phyloP scores from a whole-genome alignment of 2,113 vertebrate species.

The Leptosomus discolor region DNA sequence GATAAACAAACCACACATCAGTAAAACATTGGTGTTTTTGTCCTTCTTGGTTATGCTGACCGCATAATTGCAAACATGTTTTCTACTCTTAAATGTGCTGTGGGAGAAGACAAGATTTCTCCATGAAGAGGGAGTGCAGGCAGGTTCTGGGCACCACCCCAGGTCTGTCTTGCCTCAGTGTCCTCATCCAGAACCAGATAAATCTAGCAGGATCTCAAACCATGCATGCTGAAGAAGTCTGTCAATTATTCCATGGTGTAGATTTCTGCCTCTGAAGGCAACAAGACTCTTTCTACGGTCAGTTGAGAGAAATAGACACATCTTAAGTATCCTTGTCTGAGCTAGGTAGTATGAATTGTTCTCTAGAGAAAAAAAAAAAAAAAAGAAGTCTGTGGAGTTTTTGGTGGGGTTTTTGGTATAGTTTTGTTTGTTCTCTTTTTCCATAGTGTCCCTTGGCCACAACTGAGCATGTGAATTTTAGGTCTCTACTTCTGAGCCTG shows the following conservation, averaged over 20 bases:
- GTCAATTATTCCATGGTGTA: neutral
- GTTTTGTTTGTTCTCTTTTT: neutral
- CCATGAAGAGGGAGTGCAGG: neutral
- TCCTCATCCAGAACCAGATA: neutral
- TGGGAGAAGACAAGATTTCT: neutral
- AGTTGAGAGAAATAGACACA: neutral
- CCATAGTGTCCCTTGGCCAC: neutral
- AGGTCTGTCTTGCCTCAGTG: neutral
- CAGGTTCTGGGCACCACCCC: neutral
- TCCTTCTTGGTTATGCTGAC: neutral
- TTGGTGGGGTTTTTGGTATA: fast-evolving
- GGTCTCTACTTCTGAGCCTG: neutral
- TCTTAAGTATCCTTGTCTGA: neutral
- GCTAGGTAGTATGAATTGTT: neutral
- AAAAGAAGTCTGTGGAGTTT: fast-evolving
- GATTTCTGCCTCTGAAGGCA: neutral
- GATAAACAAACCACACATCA: neutral
- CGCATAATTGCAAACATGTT: neutral
- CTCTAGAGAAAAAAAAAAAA: neutral
- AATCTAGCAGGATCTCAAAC: neutral
- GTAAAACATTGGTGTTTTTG: neutral
- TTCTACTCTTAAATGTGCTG: neutral
- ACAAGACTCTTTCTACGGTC: neutral
- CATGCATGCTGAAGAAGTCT: neutral
- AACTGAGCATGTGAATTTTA: neutral